Evolutionary conservation across 2,888 invertebrate species (phyloP).

Genomic region (Malacosoma neustria): DNA sequence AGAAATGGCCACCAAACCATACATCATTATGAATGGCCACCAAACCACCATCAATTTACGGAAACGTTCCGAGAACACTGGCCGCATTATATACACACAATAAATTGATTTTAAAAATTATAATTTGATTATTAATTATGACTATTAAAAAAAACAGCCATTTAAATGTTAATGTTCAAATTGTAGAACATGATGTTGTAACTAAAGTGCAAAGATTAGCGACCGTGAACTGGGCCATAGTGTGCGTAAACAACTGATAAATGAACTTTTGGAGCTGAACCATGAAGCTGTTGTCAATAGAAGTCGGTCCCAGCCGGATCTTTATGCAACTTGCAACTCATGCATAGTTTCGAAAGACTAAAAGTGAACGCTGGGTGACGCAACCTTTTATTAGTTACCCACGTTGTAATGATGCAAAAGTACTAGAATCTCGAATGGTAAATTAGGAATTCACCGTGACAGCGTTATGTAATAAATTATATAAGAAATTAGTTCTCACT

Average conservation of each 20-base stretch:
- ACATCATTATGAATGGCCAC: too few species aligned
- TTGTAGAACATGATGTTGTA: too few species aligned
- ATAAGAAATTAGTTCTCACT: constrained; percentile 16
- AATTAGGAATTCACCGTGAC: constrained; percentile 22
- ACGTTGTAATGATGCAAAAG: constrained; percentile 37
- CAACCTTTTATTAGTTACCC: constrained; percentile 54
- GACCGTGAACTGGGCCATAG: neutral
- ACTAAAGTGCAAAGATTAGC: neutral
- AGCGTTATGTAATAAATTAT: constrained; percentile 21
- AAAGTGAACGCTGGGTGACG: constrained; percentile 62
- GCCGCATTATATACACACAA: too few species aligned
- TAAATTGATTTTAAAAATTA: too few species aligned
- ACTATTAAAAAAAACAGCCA: too few species aligned
- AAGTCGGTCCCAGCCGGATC: constrained; percentile 49
- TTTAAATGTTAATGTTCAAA: too few species aligned
- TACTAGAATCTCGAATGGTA: constrained; percentile 27
- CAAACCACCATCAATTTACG: too few species aligned
- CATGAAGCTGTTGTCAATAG: constrained; percentile 26
- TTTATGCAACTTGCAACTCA: constrained; percentile 61
- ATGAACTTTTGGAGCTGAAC: constrained; percentile 14
- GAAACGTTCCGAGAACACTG: too few species aligned
- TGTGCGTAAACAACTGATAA: neutral
- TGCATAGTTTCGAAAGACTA: constrained; percentile 59
- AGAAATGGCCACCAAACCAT: too few species aligned
- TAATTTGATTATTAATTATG: too few species aligned